Base-by-base conservation (phyloP, 2,797 vertebrate species). In the Thunnus albacares region DNA sequence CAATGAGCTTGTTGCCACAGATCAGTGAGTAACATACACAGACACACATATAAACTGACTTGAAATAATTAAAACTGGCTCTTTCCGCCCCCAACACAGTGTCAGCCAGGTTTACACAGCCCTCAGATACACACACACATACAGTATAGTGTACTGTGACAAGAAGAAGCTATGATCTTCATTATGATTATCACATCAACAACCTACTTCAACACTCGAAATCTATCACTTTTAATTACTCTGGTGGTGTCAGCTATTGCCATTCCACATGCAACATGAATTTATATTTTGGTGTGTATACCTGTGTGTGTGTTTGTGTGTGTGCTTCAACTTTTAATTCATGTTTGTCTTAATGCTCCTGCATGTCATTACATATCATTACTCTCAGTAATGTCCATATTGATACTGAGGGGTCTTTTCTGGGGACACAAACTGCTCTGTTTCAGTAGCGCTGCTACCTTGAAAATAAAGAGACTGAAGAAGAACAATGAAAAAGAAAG, bases 201-300 rank as follows among this genome's bases (percentile, higher is more conserved):
- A 78, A 56, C 60, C 60, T 53, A 38, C 77, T 81, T 53, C 55
- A 20, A 53, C 72, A 47, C 65, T 75, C 81, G 75, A 66, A 77
- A 87, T 88, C 75, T 75, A 84, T 87, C 66, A 41, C 66, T 65
- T 89, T 84, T 89, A 88, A 87, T 89, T 80, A 85, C 68, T 80
- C 72, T 35, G 51, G 17, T 43, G 60, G 64, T 80, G 80, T 88
- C 83, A 88, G 75, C 60, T 72, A 30, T 67, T 20, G 14, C 30
- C 57, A 12, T 51, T 77, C 35, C 33, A 58, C 28, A 59, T 77
- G 35, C 24, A 13, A 20, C 17, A 1, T 22, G 10, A 53, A 22
- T 60, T n/a, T 18, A 51, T 71, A 22, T 64, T 33, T 52, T 20
- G 17, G 45, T 18, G 45, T 47, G 45, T 49, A 8, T 17, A 18